Percentiles rank a stretch among this genome's conserved stretches.
These are phyloP conservation scores for Nannobrachium achirus DNA, from an alignment of 2,113 vertebrate species.

Conservation along the genomic window DNA sequence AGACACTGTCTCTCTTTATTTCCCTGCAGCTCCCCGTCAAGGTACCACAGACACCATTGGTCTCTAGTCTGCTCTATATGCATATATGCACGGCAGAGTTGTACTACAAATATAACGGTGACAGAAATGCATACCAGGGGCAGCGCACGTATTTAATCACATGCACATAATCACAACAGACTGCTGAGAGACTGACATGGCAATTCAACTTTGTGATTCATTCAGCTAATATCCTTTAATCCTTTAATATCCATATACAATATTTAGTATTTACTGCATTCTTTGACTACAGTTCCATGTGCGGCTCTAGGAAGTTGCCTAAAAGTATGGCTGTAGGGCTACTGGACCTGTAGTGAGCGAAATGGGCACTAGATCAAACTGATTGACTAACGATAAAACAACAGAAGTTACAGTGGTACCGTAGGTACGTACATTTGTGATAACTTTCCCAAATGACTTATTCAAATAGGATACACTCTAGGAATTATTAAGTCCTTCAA, in stretches of 20 bases:
- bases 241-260: too few relatives aligned
- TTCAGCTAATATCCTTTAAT: not conserved
- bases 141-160: not conserved
- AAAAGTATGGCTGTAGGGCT: too few relatives aligned
- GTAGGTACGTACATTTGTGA: not conserved
- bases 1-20: slow-evolving; percentile 19
- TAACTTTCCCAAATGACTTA: too few relatives aligned
- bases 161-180: not conserved
- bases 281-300: too few relatives aligned
- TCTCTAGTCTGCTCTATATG: not conserved
- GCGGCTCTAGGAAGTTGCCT: too few relatives aligned
- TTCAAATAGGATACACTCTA: too few relatives aligned
- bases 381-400: not conserved
- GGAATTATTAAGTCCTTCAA: too few relatives aligned
- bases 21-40: slow-evolving; percentile 42
- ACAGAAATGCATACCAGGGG: not conserved
- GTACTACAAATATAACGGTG: not conserved
- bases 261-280: too few relatives aligned
- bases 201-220: not conserved
- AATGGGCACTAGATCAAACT: too few relatives aligned
- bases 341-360: too few relatives aligned
- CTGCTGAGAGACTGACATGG: not conserved
- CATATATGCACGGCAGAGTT: slow-evolving; percentile 4
- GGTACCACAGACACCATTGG: slow-evolving; percentile 7
- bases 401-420: not conserved